A percentile compares a stretch with the other conserved stretches of the same genome.
Evolutionary conservation across 2,888 invertebrate genomes (phyloP).

Genomic region (Aethes cnicana): DNA sequence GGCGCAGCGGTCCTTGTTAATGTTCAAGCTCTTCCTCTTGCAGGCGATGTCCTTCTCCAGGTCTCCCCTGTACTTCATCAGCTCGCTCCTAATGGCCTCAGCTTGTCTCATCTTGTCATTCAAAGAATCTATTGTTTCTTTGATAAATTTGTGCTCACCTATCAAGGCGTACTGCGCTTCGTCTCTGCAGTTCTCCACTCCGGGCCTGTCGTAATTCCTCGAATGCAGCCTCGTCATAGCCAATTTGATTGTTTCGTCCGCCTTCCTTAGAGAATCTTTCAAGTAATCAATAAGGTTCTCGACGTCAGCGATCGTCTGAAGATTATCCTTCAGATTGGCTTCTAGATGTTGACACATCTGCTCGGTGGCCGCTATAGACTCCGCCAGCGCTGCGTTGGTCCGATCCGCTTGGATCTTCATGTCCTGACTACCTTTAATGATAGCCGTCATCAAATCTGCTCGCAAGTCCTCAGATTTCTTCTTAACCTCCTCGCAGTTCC

Average conservation of each 20-base stretch:
- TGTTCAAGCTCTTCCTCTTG: constrained; percentile 86
- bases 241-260: constrained; percentile 90
- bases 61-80: constrained; percentile 84
- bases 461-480: constrained; percentile 87
- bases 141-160: constrained; percentile 86
- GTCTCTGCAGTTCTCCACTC: constrained; percentile 93
- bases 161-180: constrained; percentile 88
- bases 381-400: constrained; percentile 88
- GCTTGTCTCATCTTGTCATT: constrained; percentile 84
- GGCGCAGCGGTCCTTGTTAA: constrained; percentile 85
- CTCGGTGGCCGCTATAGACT: constrained; percentile 88
- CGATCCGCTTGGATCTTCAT: constrained; percentile 91
- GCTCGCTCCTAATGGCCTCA: constrained; percentile 73
- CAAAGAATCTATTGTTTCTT: constrained; percentile 73
- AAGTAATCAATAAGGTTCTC: constrained; percentile 89
- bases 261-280: constrained; percentile 85
- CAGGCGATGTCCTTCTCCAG: constrained; percentile 87
- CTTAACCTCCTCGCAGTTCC: constrained; percentile 88
- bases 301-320: constrained; percentile 88
- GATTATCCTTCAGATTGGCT: constrained; percentile 86
- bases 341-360: constrained; percentile 87
- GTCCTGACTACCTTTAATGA: constrained; percentile 91
- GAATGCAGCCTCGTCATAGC: constrained; percentile 91
- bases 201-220: constrained; percentile 86
- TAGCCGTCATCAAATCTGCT: constrained; percentile 85